phyloP scores from a whole-genome alignment of 2,888 invertebrate genomes.

The Smittia sp. region DNA sequence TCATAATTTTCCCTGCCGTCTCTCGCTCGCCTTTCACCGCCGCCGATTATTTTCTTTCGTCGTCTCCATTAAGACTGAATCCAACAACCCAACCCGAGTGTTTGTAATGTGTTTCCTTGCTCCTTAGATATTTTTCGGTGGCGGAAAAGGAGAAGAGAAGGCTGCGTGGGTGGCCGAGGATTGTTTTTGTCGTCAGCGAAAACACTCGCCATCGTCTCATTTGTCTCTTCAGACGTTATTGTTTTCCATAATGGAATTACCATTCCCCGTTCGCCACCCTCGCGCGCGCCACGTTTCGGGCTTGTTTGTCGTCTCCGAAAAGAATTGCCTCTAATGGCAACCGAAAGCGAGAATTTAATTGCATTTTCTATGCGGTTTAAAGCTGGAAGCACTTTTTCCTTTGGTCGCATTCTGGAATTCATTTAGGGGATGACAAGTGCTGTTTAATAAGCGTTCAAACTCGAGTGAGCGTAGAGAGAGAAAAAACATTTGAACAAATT shows the following conservation, averaged over 20 bases:
- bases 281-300: not conserved
- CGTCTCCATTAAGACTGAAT: not conserved
- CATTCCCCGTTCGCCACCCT: constrained; percentile 13
- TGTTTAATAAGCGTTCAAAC: constrained; percentile 29
- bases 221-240: constrained; percentile 26
- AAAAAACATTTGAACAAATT: constrained; percentile 16
- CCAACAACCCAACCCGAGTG: not conserved
- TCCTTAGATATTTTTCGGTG: not conserved
- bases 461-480: not conserved
- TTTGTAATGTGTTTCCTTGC: constrained; percentile 8
- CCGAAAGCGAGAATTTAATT: constrained; percentile 28
- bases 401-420: not conserved
- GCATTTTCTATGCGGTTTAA: constrained; percentile 27
- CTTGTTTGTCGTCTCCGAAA: constrained; percentile 13
- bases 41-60: not conserved
- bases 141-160: not conserved
- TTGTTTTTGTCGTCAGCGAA: constrained; percentile 14
- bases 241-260: constrained; percentile 35
- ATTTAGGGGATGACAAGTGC: constrained; percentile 15
- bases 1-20: constrained; percentile 19
- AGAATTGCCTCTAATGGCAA: not conserved
- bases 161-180: not conserved
- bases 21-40: not conserved
- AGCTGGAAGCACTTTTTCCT: not conserved
- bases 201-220: constrained; percentile 33